Percentiles rank a stretch among this genome's conserved stretches.
phyloP scores from a whole-genome alignment of 2,888 invertebrate genomes.

The Cheilosia impressa region DNA sequence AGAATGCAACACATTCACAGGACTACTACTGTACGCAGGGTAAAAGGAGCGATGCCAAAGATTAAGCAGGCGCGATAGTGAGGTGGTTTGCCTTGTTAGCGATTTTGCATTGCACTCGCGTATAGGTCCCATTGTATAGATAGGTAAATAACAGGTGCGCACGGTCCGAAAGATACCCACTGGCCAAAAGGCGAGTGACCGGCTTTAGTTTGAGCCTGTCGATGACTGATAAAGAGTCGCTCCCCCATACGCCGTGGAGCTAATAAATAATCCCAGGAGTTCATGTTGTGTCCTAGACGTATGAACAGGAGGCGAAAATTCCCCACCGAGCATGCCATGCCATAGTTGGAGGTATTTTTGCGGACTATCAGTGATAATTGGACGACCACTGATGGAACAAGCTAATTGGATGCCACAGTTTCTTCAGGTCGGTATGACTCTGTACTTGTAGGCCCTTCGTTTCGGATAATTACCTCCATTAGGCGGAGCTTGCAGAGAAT shows the following conservation, averaged over 20 bases:
- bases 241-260: slow-evolving; percentile 42
- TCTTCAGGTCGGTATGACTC: slow-evolving; percentile 22
- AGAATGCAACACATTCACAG: slow-evolving; percentile 9
- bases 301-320: slow-evolving; percentile 50
- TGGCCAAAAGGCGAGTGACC: neutral
- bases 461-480: slow-evolving; percentile 51
- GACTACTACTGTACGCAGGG: neutral
- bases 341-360: slow-evolving; percentile 10
- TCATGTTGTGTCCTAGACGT: slow-evolving; percentile 42
- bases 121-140: slow-evolving; percentile 28
- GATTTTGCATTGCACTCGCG: slow-evolving; percentile 14
- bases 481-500: slow-evolving; percentile 23
- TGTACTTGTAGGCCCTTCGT: neutral
- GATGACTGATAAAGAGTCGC: slow-evolving; percentile 47
- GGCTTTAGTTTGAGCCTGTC: slow-evolving; percentile 13
- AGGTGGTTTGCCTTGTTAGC: slow-evolving; percentile 27
- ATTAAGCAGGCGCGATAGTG: slow-evolving; percentile 21
- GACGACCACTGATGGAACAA: slow-evolving; percentile 36
- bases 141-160: slow-evolving; percentile 58
- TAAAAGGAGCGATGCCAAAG: slow-evolving; percentile 17
- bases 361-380: slow-evolving; percentile 18
- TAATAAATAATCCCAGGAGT: slow-evolving; percentile 48
- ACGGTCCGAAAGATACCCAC: neutral
- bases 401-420: slow-evolving; percentile 60
- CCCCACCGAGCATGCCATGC: slow-evolving; percentile 33